Percentiles rank a stretch among this genome's conserved stretches.
Evolutionary conservation across 2,113 vertebrate genomes (phyloP).

Genomic region (Himantopus leucocephalus): DNA sequence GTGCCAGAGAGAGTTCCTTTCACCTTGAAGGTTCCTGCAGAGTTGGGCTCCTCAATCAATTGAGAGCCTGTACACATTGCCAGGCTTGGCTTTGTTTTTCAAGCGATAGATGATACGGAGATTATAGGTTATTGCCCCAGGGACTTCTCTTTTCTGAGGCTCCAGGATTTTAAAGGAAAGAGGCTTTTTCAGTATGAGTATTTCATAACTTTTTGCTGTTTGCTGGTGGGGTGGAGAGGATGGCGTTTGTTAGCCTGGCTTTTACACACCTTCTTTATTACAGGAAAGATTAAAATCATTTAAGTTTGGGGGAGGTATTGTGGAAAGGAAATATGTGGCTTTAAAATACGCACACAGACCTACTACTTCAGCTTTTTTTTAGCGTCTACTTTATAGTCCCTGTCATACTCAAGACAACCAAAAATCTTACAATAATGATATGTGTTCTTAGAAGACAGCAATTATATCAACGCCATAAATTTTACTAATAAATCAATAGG

Average conservation of each 20-base stretch:
- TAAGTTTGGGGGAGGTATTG: not conserved
- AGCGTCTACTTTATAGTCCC: not conserved
- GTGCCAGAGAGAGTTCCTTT: not conserved
- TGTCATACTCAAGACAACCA: not conserved
- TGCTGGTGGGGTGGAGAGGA: not conserved
- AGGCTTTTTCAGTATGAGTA: not conserved
- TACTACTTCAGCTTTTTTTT: not conserved
- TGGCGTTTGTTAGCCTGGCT: not conserved
- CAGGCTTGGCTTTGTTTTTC: constrained; percentile 10
- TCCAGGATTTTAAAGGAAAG: not conserved
- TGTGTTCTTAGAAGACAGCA: not conserved
- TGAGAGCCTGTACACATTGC: not conserved
- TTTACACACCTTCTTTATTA: not conserved
- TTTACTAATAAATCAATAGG: not conserved
- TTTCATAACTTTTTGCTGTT: not conserved
- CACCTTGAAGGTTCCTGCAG: constrained; percentile 19
- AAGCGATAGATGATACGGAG: not conserved
- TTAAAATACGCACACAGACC: not conserved
- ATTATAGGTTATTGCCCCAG: not conserved
- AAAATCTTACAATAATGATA: not conserved
- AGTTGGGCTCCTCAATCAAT: not conserved
- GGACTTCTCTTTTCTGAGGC: not conserved
- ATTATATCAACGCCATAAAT: not conserved
- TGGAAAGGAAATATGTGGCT: not conserved
- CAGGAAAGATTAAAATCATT: not conserved